A percentile compares a stretch with the other conserved stretches of the same genome.
phyloP scores from a whole-genome alignment of 1,140 invertebrate species.

The Bicyclus anynana region DNA sequence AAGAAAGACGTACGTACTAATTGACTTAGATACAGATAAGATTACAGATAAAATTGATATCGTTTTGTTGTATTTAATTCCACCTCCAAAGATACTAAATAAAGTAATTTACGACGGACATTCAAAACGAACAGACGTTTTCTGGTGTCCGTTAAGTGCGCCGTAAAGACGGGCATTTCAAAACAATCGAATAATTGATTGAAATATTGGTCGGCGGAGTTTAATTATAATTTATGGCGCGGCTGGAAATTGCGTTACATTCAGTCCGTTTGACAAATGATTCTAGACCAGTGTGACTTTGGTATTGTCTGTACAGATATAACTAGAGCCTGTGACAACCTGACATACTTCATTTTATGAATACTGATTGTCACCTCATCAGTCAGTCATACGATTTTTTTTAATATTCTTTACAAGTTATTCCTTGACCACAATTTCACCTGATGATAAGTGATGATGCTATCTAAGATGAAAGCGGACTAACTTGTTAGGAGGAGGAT shows the following conservation, averaged over 20 bases:
- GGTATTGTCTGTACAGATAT: constrained; percentile 1
- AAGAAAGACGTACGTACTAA: constrained; percentile 4
- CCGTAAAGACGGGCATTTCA: constrained; percentile 15
- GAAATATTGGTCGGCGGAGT: constrained; percentile 29
- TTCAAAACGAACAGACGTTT: constrained; percentile 5
- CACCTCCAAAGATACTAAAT: neutral
- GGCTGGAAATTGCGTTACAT: constrained; percentile 28
- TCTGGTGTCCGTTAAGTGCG: neutral
- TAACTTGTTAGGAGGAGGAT: too few relatives aligned
- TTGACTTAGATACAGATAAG: constrained; percentile 12
- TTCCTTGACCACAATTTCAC: too few relatives aligned
- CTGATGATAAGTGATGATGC: too few relatives aligned
- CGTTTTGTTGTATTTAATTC: constrained; percentile 2
- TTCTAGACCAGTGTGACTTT: constrained; percentile 12
- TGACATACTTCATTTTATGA: too few relatives aligned
- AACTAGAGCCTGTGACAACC: too few relatives aligned
- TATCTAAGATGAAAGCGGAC: too few relatives aligned
- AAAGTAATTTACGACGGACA: constrained; percentile 3
- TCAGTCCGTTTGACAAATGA: constrained; percentile 33
- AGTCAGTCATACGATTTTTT: too few relatives aligned
- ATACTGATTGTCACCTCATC: too few relatives aligned
- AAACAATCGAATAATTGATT: constrained; percentile 36
- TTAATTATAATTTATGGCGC: constrained; percentile 40
- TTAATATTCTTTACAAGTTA: too few relatives aligned
- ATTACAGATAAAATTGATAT: constrained; percentile 1